Conservation (phyloP, 2,113 vertebrate genomes). For the Cyprinodon brontotheroides region DNA sequence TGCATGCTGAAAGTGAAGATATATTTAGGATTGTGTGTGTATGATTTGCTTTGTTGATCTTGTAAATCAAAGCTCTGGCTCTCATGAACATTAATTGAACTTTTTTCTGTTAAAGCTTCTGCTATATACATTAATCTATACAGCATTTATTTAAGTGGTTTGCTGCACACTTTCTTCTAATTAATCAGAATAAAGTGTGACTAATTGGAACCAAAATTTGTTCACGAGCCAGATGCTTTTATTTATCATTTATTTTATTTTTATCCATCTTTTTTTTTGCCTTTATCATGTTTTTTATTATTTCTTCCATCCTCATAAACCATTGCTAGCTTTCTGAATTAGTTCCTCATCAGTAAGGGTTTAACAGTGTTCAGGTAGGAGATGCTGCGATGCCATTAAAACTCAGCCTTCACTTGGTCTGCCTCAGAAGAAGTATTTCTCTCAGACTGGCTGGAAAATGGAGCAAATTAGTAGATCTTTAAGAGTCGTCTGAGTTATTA, state of each 20-base stretch:
- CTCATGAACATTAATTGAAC: constrained; percentile 26
- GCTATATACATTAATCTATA: background rate
- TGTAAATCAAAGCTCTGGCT: constrained; percentile 70
- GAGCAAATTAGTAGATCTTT: background rate
- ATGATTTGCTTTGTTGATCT: constrained; percentile 15
- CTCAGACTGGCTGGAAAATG: background rate
- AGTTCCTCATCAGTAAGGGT: constrained; percentile 75
- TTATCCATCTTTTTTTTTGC: constrained; percentile 29
- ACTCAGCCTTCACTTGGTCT: constrained; percentile 9
- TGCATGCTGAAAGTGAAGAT: constrained; percentile 48
- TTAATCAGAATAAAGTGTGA: background rate
- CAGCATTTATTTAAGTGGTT: background rate
- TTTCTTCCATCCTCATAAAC: constrained; percentile 32
- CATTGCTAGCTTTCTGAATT: constrained; percentile 71
- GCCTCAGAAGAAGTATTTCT: background rate
- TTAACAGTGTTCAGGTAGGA: constrained; percentile 48
- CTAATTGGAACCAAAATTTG: background rate
- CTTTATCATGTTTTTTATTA: constrained; percentile 11
- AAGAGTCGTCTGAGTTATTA: background rate
- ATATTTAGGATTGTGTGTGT: constrained; percentile 3
- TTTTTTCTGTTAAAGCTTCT: background rate
- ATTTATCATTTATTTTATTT: constrained; percentile 54
- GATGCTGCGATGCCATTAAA: too few relatives aligned
- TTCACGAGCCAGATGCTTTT: constrained; percentile 64
- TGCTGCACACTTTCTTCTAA: background rate